Evolutionary conservation across 1,140 invertebrate genomes (phyloP), one percentile per base, ranked within the genome.

Genomic region (Nylanderia fulva): DNA sequence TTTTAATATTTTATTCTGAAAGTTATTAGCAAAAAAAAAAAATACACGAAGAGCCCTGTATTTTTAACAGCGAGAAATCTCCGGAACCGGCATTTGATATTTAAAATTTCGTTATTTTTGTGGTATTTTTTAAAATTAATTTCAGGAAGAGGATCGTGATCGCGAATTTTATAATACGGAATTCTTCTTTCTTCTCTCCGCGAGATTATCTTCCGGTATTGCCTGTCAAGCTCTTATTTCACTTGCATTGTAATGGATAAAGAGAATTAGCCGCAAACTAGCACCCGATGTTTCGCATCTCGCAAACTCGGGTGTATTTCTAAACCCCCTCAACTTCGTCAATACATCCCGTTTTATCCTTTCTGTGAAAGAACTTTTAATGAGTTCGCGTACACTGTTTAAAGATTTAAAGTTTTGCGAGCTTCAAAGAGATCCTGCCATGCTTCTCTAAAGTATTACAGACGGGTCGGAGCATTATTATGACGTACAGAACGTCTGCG

Each of bases 331-430:
- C 83, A 77, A 85, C 79, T 84, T 74, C 79, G 54, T 86, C 85
- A 72, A 74, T 84, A 64, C 84, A 63, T 86, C 80, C 72, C 61
- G 48, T 69, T 85, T 85, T 76, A 79, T 85, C 72, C 42, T 75
- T 84, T 75, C 76, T 85, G 45, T 56, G 66, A 72, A 76, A 77
- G 71, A 76, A 84, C 69, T 85, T 85, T 87, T 85, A 85, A 86
- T 79, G 64, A 85, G 83, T 80, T 85, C 63, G 64, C 83, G 71
- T 76, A 66, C 56, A 84, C 85, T 84, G 85, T 85, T 85, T 83
- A 85, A 85, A 85, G 84, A 69, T 85, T 83, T 82, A 85, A 85
- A 85, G 72, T 85, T 85, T 83, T 83, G 56, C 42, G 64, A 77
- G 42, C 83, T 77, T 84, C 80, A 84, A 84, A 84, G 80, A 76